phyloP scores from a whole-genome alignment of 2,888 invertebrate genomes.

The Dryocosmus kuriphilus region DNA sequence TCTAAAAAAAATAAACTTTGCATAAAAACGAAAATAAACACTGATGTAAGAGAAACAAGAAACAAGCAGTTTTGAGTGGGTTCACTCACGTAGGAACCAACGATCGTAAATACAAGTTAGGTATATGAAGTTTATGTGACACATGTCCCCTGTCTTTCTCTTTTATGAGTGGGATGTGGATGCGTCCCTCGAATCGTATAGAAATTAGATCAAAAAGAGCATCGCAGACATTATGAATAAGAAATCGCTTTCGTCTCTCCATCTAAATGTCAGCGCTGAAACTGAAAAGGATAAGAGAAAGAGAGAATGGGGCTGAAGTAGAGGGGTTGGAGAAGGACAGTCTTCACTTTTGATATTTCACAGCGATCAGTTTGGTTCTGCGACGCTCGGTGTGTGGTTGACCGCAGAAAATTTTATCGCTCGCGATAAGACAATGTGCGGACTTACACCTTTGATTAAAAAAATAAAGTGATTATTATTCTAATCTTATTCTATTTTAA shows the following conservation, averaged over 20 bases:
- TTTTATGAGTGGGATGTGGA: constrained; percentile 15
- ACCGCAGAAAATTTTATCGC: constrained; percentile 48
- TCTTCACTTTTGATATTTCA: constrained; percentile 64
- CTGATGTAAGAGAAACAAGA: constrained; percentile 9
- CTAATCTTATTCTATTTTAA: not conserved
- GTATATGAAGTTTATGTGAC: not conserved
- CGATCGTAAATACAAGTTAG: not conserved
- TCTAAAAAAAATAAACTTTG: not conserved
- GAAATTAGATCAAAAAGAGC: constrained; percentile 16
- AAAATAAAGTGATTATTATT: not conserved
- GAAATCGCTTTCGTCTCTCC: constrained; percentile 3
- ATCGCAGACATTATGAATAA: not conserved
- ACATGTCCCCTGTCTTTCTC: not conserved
- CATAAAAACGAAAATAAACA: constrained; percentile 12
- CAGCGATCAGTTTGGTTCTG: constrained; percentile 68
- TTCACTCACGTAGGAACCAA: not conserved
- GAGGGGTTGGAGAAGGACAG: constrained; percentile 44
- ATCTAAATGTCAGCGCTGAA: constrained; percentile 20
- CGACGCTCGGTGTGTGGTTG: constrained; percentile 59
- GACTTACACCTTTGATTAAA: not conserved
- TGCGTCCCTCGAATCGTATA: not conserved
- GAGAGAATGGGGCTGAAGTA: constrained; percentile 34
- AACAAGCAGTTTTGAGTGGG: not conserved
- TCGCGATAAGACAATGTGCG: not conserved
- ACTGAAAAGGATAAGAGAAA: constrained; percentile 42